Evolutionary conservation across 2,888 invertebrate genomes (phyloP).

Genomic region (Napeogenes inachia): DNA sequence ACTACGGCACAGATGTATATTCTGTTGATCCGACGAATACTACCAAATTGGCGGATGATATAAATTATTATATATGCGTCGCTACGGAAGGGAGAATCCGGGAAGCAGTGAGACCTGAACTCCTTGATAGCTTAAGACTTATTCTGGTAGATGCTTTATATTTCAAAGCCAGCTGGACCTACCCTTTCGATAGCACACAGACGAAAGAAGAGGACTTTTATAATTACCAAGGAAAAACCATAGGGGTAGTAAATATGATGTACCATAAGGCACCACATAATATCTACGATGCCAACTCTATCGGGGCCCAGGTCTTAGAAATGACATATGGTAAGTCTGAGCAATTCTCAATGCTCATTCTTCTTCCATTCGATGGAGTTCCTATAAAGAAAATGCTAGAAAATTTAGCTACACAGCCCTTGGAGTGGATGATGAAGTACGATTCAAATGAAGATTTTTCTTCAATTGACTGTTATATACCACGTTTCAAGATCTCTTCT

Average conservation of each 20-base stretch:
- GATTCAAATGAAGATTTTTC: constrained; percentile 58
- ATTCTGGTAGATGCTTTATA: constrained; percentile 82
- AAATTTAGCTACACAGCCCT: constrained; percentile 65
- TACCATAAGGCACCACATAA: constrained; percentile 78
- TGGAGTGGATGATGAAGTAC: constrained; percentile 72
- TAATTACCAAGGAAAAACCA: constrained; percentile 72
- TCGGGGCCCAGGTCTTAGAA: constrained; percentile 81
- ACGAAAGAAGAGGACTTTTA: constrained; percentile 78
- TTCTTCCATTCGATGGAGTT: constrained; percentile 79
- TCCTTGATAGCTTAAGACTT: constrained; percentile 65
- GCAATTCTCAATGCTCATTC: constrained; percentile 80
- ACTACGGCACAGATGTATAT: constrained; percentile 74
- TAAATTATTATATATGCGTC: constrained; percentile 82
- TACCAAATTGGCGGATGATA: constrained; percentile 68
- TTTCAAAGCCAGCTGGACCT: constrained; percentile 85
- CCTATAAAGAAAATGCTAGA: constrained; percentile 68
- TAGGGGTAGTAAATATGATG: constrained; percentile 86
- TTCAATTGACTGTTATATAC: constrained; percentile 78
- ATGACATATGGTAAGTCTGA: constrained; percentile 81
- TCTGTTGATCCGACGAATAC: constrained; percentile 77
- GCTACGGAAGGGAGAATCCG: constrained; percentile 83
- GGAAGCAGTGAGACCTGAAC: constrained; percentile 76
- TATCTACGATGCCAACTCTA: constrained; percentile 67
- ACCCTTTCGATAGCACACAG: constrained; percentile 78
- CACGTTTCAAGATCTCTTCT: constrained; percentile 77